These are phyloP conservation scores for Hydractinia echinata DNA, from an alignment of 30 jellyfish, hydroid and myxozoan genomes.

Conservation along the genomic window DNA sequence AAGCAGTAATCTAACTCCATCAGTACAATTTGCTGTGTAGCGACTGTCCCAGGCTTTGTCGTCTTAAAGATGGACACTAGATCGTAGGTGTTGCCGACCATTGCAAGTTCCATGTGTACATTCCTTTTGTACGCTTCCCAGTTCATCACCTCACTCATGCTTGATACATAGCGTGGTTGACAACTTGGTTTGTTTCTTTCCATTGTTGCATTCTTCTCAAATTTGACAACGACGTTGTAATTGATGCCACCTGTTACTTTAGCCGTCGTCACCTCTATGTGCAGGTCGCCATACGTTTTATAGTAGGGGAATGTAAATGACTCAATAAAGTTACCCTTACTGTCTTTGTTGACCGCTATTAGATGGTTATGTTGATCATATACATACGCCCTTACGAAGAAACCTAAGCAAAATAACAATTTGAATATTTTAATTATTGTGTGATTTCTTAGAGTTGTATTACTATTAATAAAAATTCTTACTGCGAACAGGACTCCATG, in stretches of 20 bases:
- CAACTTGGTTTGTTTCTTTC: slow-evolving; percentile 21
- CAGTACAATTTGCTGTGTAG: not conserved
- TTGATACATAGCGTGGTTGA: slow-evolving; percentile 30
- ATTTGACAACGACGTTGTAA: slow-evolving; percentile 40
- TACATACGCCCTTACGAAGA: slow-evolving; percentile 30
- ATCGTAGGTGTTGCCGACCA: not conserved
- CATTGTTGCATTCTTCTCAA: slow-evolving; percentile 9
- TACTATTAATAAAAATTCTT: not conserved
- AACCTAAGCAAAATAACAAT: not conserved
- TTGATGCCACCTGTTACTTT: slow-evolving; percentile 46
- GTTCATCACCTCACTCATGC: not conserved
- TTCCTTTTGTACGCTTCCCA: too few relatives aligned
- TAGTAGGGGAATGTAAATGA: slow-evolving; percentile 35
- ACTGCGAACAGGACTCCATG: slow-evolving; percentile 23
- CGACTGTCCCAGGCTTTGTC: not conserved
- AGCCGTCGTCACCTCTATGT: slow-evolving; percentile 30
- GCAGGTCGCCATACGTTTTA: slow-evolving; percentile 39
- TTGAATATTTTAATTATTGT: not conserved
- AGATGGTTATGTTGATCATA: slow-evolving; percentile 20
- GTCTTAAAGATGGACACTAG: slow-evolving; percentile 1
- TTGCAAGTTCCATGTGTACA: not conserved
- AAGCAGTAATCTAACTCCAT: not conserved
- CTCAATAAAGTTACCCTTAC: not conserved
- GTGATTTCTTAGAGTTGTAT: too few relatives aligned
- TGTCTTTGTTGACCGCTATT: slow-evolving; percentile 26